phyloP scores from a whole-genome alignment of 2,113 vertebrate genomes.

The Bubo bubo region DNA sequence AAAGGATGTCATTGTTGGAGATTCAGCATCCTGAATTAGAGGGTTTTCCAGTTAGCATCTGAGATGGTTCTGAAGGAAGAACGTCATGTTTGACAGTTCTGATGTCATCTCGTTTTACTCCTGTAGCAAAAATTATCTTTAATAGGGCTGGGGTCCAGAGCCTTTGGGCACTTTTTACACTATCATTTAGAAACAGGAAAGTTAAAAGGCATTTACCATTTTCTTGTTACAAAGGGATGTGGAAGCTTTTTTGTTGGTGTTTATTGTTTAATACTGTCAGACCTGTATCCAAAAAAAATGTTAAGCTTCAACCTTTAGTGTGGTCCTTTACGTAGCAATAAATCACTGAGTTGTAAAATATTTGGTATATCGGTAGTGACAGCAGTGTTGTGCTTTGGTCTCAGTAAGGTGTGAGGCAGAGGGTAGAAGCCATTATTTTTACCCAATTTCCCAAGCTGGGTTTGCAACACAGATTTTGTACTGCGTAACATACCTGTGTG shows the following conservation, averaged over 20 bases:
- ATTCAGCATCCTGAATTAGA: background rate
- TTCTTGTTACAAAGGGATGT: background rate
- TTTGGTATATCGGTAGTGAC: background rate
- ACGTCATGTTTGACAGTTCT: background rate
- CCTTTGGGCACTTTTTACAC: background rate
- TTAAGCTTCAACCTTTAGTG: background rate
- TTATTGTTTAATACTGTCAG: background rate
- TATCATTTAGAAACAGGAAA: background rate
- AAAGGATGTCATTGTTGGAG: background rate
- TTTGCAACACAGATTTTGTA: background rate
- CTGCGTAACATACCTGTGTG: fast-evolving
- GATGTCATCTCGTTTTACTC: fast-evolving
- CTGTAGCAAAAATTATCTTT: background rate
- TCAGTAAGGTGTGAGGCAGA: fast-evolving
- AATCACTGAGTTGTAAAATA: background rate
- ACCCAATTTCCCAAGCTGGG: background rate
- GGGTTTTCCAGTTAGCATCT: background rate
- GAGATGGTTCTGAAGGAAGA: background rate
- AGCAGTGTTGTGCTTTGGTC: background rate
- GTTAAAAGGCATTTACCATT: background rate
- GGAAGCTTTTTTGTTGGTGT: background rate
- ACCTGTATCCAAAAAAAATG: fast-evolving
- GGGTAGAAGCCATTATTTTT: background rate
- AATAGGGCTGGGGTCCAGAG: background rate
- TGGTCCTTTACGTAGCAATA: background rate